Percentiles rank a stretch among this genome's conserved stretches.
Evolutionary conservation across 2,888 invertebrate species (phyloP).

Genomic region (Melanotus villosus): DNA sequence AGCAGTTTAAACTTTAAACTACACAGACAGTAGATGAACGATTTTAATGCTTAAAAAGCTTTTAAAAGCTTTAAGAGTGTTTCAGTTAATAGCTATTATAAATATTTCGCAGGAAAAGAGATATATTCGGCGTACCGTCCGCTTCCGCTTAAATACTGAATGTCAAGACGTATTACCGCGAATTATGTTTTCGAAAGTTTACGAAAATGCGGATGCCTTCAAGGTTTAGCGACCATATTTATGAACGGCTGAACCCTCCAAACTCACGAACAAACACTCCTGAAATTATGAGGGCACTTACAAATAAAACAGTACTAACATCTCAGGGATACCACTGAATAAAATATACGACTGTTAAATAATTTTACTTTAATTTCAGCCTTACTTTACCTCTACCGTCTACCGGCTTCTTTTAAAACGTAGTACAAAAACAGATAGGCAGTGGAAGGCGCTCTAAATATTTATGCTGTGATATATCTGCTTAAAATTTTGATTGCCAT

Average conservation of each 20-base stretch:
- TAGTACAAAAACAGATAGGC: too few relatives aligned
- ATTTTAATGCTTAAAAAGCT: slow-evolving; percentile 60
- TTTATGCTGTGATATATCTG: too few relatives aligned
- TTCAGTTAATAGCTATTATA: slow-evolving; percentile 47
- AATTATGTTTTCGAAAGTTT: slow-evolving; percentile 44
- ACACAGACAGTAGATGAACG: slow-evolving; percentile 54
- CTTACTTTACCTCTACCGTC: too few relatives aligned
- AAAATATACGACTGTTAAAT: too few relatives aligned
- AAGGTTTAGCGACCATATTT: slow-evolving; percentile 37
- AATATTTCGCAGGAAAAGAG: slow-evolving; percentile 45
- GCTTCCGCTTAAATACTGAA: slow-evolving; percentile 46
- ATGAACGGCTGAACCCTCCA: slow-evolving; percentile 31
- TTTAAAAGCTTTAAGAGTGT: slow-evolving; percentile 52
- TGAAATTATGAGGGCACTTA: slow-evolving; percentile 10
- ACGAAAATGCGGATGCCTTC: slow-evolving; percentile 39
- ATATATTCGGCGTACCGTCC: slow-evolving; percentile 41
- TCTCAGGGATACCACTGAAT: too few relatives aligned
- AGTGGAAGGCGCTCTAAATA: too few relatives aligned
- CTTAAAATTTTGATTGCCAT: too few relatives aligned
- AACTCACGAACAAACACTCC: neutral
- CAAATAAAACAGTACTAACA: neutral
- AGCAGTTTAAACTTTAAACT: slow-evolving; percentile 53
- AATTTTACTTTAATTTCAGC: too few relatives aligned
- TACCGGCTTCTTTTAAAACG: too few relatives aligned
- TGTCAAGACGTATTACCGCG: slow-evolving; percentile 47